Evolutionary conservation across 2,113 vertebrate genomes (phyloP), one percentile per base, ranked within the genome.

Genomic region (Chaetura pelagica): DNA sequence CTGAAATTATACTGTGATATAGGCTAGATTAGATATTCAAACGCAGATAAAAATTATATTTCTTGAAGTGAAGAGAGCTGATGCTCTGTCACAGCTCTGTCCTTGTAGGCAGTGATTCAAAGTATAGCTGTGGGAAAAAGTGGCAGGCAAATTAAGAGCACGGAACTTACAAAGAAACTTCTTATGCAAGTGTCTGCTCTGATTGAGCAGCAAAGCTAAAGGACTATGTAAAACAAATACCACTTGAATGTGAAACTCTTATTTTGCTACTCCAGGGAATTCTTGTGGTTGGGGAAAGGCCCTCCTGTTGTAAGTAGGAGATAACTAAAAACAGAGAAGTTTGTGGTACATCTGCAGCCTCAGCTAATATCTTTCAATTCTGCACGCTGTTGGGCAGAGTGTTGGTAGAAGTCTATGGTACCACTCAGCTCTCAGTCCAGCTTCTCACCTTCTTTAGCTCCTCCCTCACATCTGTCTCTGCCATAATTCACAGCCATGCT

Each of bases 391-490:
- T 72, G 32, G 18, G 21, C 49, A 57, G 15, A 40, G n/a, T 40
- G 17, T 1, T 78, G 32, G n/a, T 59, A 34, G 22, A 20, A 6
- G 23, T 15, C 21, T 1, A 5, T 51, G 40, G 5, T 49, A n/a
- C 62, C n/a, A 29, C 11, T 14, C 18, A 26, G 29, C 6, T 62
- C 34, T 35, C 26, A 46, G 54, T 15, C 24, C 0, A 0, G 5
- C 35, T 75, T 67, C 15, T 79, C 23, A 49, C 11, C 5, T 77
- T 32, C 38, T 81, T 66, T 44, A 71, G 21, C 13, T 75, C 6
- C 12, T 7, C 6, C 18, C 20, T 49, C 68, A 12, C 9, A 14
- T 1, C 3, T 29, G 19, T 54, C 20, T 44, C 64, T 80, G 44
- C 19, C 32, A 21, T 9, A 18, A 22, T 48, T 72, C 32, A 42